Conservation (phyloP, 2,113 vertebrate genomes). For the Pionites leucogaster region DNA sequence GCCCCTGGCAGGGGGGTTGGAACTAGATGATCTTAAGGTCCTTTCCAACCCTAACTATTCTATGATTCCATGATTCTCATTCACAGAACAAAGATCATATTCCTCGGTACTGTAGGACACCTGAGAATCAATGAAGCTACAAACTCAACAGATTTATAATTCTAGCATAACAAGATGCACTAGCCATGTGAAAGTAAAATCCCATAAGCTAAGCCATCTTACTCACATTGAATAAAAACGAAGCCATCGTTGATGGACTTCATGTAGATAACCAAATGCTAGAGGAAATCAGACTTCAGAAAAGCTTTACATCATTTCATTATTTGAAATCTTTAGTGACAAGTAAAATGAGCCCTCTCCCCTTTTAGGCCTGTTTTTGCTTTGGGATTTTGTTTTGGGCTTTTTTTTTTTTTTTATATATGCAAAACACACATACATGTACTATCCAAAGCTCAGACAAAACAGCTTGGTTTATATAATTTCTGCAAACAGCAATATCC, state of each 20-base stretch:
- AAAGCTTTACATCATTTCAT: not conserved
- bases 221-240: not conserved
- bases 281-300: not conserved
- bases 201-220: not conserved
- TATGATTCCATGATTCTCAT: not conserved
- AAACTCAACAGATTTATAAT: not conserved
- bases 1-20: no score
- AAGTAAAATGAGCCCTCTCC: not conserved
- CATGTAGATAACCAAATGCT: not conserved
- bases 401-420: not conserved
- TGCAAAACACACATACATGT: not conserved
- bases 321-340: not conserved
- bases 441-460: not conserved
- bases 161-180: not conserved
- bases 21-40: no score
- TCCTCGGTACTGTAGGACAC: not conserved
- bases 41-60: no score
- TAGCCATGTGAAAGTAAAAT: not conserved
- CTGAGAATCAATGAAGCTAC: not conserved
- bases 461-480: not conserved
- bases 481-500: conserved; percentile 1
- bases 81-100: not conserved
- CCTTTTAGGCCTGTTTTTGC: not conserved
- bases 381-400: no score
- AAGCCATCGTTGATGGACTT: not conserved